A percentile compares a stretch with the other conserved stretches of the same genome.
Evolutionary conservation across 2,797 vertebrate genomes (phyloP).

Genomic region (Semotilus atromaculatus): DNA sequence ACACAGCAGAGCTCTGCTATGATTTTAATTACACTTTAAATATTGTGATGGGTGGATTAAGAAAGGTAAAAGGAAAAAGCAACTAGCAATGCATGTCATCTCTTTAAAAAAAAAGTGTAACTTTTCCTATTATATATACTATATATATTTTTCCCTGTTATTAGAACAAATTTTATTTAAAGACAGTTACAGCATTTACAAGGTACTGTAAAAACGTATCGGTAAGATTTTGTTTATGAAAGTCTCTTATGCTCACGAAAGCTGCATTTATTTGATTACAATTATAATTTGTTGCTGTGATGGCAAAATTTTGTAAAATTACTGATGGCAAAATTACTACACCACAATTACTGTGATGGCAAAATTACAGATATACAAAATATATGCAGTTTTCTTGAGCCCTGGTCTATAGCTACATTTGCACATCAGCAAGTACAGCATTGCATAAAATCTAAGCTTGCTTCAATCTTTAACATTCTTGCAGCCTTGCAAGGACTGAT

Average conservation of each 20-base stretch:
- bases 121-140: too few species aligned
- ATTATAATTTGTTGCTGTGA: neutral
- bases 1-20: slow-evolving; percentile 76
- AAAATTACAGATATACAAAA: too few species aligned
- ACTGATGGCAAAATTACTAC: too few species aligned
- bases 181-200: too few species aligned
- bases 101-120: too few species aligned
- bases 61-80: neutral
- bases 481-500: neutral
- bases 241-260: neutral
- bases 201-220: too few species aligned
- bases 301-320: too few species aligned
- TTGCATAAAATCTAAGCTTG: neutral
- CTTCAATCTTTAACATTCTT: neutral
- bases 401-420: neutral
- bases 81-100: neutral
- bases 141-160: too few species aligned
- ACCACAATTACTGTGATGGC: too few species aligned
- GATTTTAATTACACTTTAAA: slow-evolving; percentile 92
- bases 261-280: neutral
- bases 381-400: neutral
- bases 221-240: neutral
- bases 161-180: too few species aligned
- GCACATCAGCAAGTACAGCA: neutral
- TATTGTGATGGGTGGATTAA: slow-evolving; percentile 73